Conservation (phyloP, 2,797 vertebrate genomes). For the Hippoglossus hippoglossus region DNA sequence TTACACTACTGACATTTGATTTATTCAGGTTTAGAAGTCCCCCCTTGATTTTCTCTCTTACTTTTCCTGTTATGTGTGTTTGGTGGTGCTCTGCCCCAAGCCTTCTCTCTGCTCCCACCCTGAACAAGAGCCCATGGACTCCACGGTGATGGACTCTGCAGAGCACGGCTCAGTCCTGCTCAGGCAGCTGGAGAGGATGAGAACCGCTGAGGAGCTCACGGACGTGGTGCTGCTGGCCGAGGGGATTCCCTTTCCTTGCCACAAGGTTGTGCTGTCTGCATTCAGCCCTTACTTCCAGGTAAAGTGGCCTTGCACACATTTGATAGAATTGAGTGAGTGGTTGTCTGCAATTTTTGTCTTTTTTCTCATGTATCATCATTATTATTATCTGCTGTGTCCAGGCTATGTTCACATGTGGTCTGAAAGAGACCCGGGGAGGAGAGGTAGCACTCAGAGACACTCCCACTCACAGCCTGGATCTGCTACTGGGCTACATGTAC, state of each 20-base stretch:
- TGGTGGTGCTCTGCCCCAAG: background rate
- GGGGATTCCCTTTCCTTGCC: constrained; percentile 88
- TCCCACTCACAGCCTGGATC: constrained; percentile 83
- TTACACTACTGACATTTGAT: too few species aligned
- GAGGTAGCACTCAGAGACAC: constrained; percentile 87
- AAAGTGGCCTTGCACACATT: constrained; percentile 39
- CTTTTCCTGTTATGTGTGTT: background rate
- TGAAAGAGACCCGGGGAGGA: constrained; percentile 85
- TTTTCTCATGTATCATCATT: too few species aligned
- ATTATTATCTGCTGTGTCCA: constrained; percentile 24
- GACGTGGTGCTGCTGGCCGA: constrained; percentile 90
- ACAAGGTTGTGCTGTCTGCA: constrained; percentile 89
- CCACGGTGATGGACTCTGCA: constrained; percentile 14
- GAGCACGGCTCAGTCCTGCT: constrained; percentile 84
- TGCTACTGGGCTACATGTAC: constrained; percentile 89
- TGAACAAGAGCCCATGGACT: constrained; percentile 52
- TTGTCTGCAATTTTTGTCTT: too few species aligned
- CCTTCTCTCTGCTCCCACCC: background rate
- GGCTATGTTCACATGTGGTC: constrained; percentile 89
- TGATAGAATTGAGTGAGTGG: background rate
- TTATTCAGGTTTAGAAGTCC: too few species aligned
- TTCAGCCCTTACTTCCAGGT: constrained; percentile 93
- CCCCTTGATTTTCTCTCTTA: background rate
- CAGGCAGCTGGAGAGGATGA: constrained; percentile 86
- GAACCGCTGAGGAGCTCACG: constrained; percentile 82